These are phyloP conservation scores for Orius insidiosus DNA, from an alignment of 1,140 invertebrate genomes.

Conservation along the genomic window DNA sequence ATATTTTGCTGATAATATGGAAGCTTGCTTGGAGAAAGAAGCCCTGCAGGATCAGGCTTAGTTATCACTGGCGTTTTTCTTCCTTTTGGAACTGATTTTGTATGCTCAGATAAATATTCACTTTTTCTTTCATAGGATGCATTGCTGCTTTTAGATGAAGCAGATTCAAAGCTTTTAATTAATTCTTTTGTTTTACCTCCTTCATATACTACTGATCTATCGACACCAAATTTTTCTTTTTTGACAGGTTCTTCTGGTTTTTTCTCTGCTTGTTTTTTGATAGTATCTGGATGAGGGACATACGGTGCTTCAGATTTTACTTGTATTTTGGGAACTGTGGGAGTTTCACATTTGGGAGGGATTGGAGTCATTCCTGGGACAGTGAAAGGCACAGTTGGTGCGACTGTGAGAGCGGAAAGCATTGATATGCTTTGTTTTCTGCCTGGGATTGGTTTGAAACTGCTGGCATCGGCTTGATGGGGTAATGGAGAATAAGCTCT, in stretches of 20 bases:
- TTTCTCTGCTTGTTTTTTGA: not conserved
- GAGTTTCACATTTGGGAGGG: not conserved
- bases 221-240: slow-evolving; percentile 1
- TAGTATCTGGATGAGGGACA: not conserved
- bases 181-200: slow-evolving; percentile 4
- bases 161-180: not conserved
- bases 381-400: slow-evolving; percentile 14
- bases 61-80: too few relatives aligned
- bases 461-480: slow-evolving; percentile 3
- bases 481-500: slow-evolving; percentile 33
- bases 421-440: slow-evolving; percentile 10
- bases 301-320: slow-evolving; percentile 1
- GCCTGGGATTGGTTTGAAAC: slow-evolving; percentile 3
- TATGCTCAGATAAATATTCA: too few relatives aligned
- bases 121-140: not conserved
- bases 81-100: too few relatives aligned
- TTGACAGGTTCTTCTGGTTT: not conserved
- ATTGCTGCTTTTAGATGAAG: not conserved
- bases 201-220: not conserved
- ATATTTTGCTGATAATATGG: slow-evolving; percentile 41
- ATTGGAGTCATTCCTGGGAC: slow-evolving; percentile 5
- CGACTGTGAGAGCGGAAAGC: slow-evolving; percentile 16
- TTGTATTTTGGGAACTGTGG: slow-evolving; percentile 4
- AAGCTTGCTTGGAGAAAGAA: slow-evolving; percentile 19
- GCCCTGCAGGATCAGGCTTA: slow-evolving; percentile 1